Evolutionary conservation across 2,113 vertebrate species (phyloP), one percentile per base, ranked within the genome.

Genomic region (Todiramphus chloris): DNA sequence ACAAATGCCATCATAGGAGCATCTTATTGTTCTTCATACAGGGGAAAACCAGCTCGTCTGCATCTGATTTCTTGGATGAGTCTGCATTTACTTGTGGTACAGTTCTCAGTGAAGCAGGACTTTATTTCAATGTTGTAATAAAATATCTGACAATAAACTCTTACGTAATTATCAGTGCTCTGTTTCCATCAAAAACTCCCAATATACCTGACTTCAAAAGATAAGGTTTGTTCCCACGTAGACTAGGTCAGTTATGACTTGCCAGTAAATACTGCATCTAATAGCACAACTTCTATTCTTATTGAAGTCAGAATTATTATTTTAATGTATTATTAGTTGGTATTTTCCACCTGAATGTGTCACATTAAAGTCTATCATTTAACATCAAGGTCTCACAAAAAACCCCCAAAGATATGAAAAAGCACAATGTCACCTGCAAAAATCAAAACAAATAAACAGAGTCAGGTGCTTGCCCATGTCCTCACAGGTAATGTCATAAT

Each of bases 91-190:
- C 20, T 91, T 73, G 43, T 58, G 9, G 35, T 39, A 30, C 31
- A 80, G 44, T 68, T 82, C 28, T 48, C 41, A 76, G 46, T 79
- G 31, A 46, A 87, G 33, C 31, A 67, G 10, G 8, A 20, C 5
- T 95, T 89, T 82, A 85, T 90, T 89, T 93, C 60, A 79, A 43
- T 64, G 9, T 44, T 58, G 20, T 43, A 83, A 95, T 78, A 93
- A 87, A 90, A 85, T 55, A 76, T 33, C 60, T 46, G 35, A 50
- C 48, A 83, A 50, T 39, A 74, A 91, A 78, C 24, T 59, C 46
- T 85, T 93, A 88, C 16, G 13, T 82, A 95, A 94, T 85, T 75
- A 68, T 63, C 50, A 87, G 68, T 73, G 78, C 28, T 78, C 80
- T 88, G 12, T 67, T 95, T 95, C 85, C 39, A 78, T 83, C 59